Percentiles rank a stretch among this genome's conserved stretches.
Conservation (phyloP, 1,140 invertebrate species). For the Trachelipus rathkii region DNA sequence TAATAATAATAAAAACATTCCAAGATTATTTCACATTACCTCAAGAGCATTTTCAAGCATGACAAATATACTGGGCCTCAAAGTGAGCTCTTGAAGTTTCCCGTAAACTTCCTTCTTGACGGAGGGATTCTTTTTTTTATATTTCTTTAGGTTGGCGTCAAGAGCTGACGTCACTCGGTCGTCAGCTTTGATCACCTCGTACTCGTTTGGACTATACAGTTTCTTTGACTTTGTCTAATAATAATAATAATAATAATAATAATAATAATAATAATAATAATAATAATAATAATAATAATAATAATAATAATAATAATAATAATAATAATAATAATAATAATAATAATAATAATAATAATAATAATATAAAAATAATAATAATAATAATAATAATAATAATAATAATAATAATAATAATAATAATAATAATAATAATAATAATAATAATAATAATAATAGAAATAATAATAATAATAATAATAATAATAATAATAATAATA, state of each 20-base stretch:
- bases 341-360: too few relatives aligned
- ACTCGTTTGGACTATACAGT: neutral
- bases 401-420: too few relatives aligned
- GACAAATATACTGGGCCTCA: slow-evolving; percentile 54
- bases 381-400: too few relatives aligned
- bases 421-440: too few relatives aligned
- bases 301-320: neutral
- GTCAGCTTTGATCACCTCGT: neutral
- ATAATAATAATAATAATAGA: too few relatives aligned
- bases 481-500: too few relatives aligned
- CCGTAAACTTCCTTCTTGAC: neutral
- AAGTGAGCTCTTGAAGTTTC: slow-evolving; percentile 50
- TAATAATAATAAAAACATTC: too few relatives aligned
- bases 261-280: neutral
- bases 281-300: neutral
- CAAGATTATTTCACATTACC: neutral
- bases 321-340: too few relatives aligned
- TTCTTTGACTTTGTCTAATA: neutral
- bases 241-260: slow-evolving; percentile 7
- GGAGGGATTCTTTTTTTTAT: neutral
- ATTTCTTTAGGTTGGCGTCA: neutral
- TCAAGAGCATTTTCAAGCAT: slow-evolving; percentile 52
- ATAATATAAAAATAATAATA: too few relatives aligned
- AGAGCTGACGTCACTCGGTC: neutral
- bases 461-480: too few relatives aligned